Conservation (phyloP, 2,797 vertebrate genomes). For the Paratrypauchen microcephalus region DNA sequence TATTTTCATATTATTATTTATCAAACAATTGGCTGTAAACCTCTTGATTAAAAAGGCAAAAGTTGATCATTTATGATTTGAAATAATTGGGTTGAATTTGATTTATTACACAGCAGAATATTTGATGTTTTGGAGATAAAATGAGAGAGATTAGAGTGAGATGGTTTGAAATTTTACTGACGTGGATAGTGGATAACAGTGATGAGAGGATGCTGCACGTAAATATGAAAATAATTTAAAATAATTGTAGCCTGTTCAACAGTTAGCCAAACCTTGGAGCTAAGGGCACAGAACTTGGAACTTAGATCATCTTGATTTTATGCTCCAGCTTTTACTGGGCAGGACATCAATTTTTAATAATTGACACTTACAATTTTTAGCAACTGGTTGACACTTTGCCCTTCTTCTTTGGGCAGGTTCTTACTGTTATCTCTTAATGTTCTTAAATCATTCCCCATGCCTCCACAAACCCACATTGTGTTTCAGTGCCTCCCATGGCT, state of each 20-base stretch:
- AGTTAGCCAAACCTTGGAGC: not conserved
- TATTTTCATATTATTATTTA: no score
- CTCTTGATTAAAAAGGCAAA: no score
- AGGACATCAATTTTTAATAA: no score
- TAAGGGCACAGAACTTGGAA: not conserved
- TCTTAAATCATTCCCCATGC: conserved; percentile 15
- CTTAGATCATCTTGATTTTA: not conserved
- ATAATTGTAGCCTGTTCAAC: not conserved
- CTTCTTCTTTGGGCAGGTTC: conserved; percentile 4
- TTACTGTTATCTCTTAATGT: conserved; percentile 2
- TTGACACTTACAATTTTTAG: not conserved
- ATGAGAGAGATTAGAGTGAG: not conserved
- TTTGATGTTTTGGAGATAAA: not conserved
- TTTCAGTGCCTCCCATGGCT: conserved; percentile 46
- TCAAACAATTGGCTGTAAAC: no score
- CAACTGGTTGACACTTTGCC: not conserved
- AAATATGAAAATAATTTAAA: no score
- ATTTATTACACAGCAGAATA: no score
- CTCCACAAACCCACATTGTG: conserved; percentile 26
- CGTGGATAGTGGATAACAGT: not conserved
- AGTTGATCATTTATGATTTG: no score
- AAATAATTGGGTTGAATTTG: no score
- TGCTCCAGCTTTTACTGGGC: not conserved
- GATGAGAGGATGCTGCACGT: not conserved
- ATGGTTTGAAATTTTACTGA: no score